Percentiles rank a stretch among this genome's conserved stretches.
Evolutionary conservation across 2,113 vertebrate species (phyloP).

Genomic region (Rynchops niger): DNA sequence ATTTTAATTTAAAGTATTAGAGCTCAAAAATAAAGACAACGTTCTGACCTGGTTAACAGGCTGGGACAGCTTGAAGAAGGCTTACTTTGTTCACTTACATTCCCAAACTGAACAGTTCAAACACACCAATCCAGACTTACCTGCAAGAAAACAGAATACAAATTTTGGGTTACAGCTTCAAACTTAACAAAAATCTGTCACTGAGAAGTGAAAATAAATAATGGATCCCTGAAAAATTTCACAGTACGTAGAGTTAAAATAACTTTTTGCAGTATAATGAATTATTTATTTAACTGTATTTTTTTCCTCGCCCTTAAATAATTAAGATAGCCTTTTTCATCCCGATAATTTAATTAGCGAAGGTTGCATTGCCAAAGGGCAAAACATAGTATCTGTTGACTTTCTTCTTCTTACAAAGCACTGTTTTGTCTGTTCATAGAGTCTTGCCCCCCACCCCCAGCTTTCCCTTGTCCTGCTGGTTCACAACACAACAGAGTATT

Average conservation of each 20-base stretch:
- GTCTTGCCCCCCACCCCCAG: background rate
- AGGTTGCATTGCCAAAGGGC: background rate
- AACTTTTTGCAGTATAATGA: background rate
- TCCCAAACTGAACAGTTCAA: slow-evolving; percentile 37
- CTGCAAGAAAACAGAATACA: slow-evolving; percentile 70
- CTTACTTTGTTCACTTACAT: slow-evolving; percentile 70
- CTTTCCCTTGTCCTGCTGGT: background rate
- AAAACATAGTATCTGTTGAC: background rate
- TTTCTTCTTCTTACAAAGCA: background rate
- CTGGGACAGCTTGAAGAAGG: slow-evolving; percentile 32
- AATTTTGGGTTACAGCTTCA: slow-evolving; percentile 8
- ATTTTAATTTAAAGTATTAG: background rate
- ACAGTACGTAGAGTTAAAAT: background rate
- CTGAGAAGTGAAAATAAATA: background rate
- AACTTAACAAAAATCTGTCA: background rate
- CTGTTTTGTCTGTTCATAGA: background rate
- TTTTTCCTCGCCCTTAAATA: background rate
- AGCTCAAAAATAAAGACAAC: background rate
- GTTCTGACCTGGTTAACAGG: slow-evolving; percentile 57
- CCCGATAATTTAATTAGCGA: background rate
- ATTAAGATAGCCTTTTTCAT: background rate
- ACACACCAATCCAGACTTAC: slow-evolving; percentile 72
- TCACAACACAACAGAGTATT: background rate
- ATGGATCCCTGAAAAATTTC: background rate
- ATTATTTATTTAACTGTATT: background rate